A percentile compares a stretch with the other conserved stretches of the same genome.
These are phyloP conservation scores for Bedellia somnulentella DNA, from an alignment of 2,888 invertebrate genomes.

Conservation along the genomic window DNA sequence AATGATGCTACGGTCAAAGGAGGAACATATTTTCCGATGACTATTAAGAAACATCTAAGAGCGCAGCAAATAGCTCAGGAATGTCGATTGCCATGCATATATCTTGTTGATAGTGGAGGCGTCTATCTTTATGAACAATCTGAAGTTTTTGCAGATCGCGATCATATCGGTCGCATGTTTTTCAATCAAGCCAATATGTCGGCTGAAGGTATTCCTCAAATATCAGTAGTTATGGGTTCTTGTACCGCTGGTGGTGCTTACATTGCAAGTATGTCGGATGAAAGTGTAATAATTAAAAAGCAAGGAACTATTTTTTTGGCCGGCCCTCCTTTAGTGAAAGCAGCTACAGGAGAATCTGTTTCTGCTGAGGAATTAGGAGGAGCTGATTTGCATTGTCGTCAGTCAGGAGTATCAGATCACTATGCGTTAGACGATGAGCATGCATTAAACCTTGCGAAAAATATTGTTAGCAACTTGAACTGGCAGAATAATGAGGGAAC, in stretches of 20 bases:
- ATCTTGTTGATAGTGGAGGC: conserved; percentile 96
- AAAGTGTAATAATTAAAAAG: conserved; percentile 90
- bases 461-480: conserved; percentile 78
- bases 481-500: conserved; percentile 34
- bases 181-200: conserved; percentile 98
- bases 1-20: conserved; percentile 99
- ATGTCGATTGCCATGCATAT: conserved; percentile 92
- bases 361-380: conserved; percentile 96
- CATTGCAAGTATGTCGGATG: conserved; percentile 97
- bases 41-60: conserved; percentile 94
- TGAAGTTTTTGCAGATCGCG: conserved; percentile 91
- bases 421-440: conserved; percentile 93
- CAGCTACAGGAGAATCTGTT: conserved; percentile 89
- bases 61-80: conserved; percentile 94
- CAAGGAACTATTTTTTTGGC: conserved; percentile 97
- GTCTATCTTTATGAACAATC: conserved; percentile 93
- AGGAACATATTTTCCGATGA: conserved; percentile 95
- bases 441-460: conserved; percentile 84
- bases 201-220: conserved; percentile 81
- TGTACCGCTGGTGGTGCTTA: conserved; percentile 99
- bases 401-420: conserved; percentile 97
- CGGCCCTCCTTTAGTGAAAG: conserved; percentile 96
- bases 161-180: conserved; percentile 95
- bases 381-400: conserved; percentile 86
- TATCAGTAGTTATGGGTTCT: conserved; percentile 94